These are phyloP conservation scores for Trypoxylon attenuatum DNA, from an alignment of 2,888 invertebrate species.

Conservation along the genomic window DNA sequence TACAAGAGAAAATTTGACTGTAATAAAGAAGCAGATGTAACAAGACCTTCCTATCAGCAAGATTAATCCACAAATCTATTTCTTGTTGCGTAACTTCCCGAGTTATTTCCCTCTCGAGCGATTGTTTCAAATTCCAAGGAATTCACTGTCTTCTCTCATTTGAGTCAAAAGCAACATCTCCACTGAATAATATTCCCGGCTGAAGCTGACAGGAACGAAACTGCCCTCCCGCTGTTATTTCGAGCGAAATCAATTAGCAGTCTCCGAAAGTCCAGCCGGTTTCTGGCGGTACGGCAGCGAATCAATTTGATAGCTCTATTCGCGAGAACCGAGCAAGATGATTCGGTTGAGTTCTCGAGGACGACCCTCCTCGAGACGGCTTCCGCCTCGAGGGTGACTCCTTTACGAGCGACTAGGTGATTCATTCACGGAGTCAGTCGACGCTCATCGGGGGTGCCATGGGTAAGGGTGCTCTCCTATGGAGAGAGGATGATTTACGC, in stretches of 20 bases:
- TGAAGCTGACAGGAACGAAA: too few relatives aligned
- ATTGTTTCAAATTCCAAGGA: too few relatives aligned
- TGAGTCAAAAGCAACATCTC: too few relatives aligned
- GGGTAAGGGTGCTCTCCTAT: background rate
- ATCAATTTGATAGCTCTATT: conserved; percentile 22
- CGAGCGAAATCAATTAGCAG: conserved; percentile 9
- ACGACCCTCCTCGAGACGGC: background rate
- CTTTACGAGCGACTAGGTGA: conserved; percentile 29
- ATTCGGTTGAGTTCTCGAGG: conserved; percentile 4
- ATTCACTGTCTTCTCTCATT: too few relatives aligned
- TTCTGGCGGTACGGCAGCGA: background rate
- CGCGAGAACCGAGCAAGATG: conserved; percentile 12
- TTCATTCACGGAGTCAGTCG: conserved; percentile 9
- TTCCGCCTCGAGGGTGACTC: conserved; percentile 6
- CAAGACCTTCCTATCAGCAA: too few relatives aligned
- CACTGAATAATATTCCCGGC: too few relatives aligned
- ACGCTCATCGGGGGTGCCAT: conserved; percentile 2
- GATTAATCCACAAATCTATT: too few relatives aligned
- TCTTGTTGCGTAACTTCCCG: too few relatives aligned
- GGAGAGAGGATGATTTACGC: conserved; percentile 32
- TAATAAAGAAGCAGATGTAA: too few relatives aligned
- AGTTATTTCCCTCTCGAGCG: too few relatives aligned
- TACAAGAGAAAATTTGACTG: too few relatives aligned
- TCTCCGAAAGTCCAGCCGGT: background rate
- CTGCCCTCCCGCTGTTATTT: background rate